Percentiles rank a stretch among this genome's conserved stretches.
Evolutionary conservation across 2,113 vertebrate species (phyloP).

Genomic region (Tympanuchus pallidicinctus): DNA sequence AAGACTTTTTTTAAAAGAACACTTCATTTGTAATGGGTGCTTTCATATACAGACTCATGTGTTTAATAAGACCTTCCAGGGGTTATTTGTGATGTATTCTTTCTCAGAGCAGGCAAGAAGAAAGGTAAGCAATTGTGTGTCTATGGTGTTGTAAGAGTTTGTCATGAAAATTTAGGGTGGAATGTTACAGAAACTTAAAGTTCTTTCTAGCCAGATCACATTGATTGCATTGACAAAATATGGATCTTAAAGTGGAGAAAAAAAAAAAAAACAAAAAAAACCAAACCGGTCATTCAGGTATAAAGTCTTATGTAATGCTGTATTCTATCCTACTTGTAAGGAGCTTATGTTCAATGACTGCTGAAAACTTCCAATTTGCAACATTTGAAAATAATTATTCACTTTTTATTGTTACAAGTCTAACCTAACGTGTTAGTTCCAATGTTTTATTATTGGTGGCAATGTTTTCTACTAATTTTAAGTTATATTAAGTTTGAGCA

Average conservation of each 20-base stretch:
- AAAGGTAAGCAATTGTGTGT: background rate
- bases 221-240: background rate
- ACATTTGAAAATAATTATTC: background rate
- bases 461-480: background rate
- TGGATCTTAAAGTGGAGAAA: background rate
- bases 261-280: no score
- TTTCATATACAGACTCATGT: background rate
- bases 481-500: background rate
- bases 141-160: background rate
- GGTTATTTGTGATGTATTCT: background rate
- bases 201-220: background rate
- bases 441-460: background rate
- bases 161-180: background rate
- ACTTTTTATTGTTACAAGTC: background rate
- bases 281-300: background rate
- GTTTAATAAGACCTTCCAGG: rapidly evolving
- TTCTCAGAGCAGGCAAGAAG: background rate
- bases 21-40: background rate
- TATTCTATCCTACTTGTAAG: background rate
- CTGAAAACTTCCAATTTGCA: background rate
- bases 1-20: background rate
- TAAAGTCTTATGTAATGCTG: background rate
- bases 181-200: background rate
- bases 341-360: background rate
- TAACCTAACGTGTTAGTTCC: background rate